Base-by-base conservation (phyloP, 2,113 vertebrate genomes). In the Vulpes ferrilata region DNA sequence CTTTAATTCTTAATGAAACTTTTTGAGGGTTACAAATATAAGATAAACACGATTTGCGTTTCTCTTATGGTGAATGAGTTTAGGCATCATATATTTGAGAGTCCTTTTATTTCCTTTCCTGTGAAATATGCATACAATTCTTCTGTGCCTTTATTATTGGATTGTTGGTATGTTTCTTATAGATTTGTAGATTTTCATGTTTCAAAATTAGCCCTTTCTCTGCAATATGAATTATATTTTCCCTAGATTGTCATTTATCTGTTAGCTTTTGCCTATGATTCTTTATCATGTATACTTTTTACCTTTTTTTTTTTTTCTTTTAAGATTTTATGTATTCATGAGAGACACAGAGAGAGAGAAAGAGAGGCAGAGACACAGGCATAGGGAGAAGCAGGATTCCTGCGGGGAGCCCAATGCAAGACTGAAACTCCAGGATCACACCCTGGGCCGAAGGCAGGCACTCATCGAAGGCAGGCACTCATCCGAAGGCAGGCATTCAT, bases 71-170 rank as follows among this genome's bases (percentile, higher is more conserved):
- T 53, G n/a, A 95, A 83, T 80, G 62, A 79, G 23, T 4, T 69
- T 73, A 84, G 51, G 51, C 20, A 32, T 88, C 53, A 64, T 27
- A 32, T 65, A 60, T n/a, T 91, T 73, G 22, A 62, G 38, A 81
- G 23, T 81, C 71, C 20, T 90, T 97, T 84, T 64, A 62, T 90
- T 65, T 96, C 69, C 84, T 90, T 64, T 90, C 51, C 74, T 90
- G 80, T 59, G 57, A 93, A 94, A 83, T 73, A 22, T 80, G 79
- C 60, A 5, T 62, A 43, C 3, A 87, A 65, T 43, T 43, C 48
- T 79, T 89, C 35, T 55, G 7, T 32, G 84, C 48, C 51, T 78
- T 73, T 92, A 88, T 82, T 32, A 97, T 93, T 78, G 32, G 16
- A 23, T 73, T 83, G 17, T 35, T 55, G 13, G 38, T 87, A 35